A percentile compares a stretch with the other conserved stretches of the same genome.
These are phyloP conservation scores for Gymnocephalus cernua DNA, from an alignment of 2,113 vertebrate genomes.

Conservation along the genomic window DNA sequence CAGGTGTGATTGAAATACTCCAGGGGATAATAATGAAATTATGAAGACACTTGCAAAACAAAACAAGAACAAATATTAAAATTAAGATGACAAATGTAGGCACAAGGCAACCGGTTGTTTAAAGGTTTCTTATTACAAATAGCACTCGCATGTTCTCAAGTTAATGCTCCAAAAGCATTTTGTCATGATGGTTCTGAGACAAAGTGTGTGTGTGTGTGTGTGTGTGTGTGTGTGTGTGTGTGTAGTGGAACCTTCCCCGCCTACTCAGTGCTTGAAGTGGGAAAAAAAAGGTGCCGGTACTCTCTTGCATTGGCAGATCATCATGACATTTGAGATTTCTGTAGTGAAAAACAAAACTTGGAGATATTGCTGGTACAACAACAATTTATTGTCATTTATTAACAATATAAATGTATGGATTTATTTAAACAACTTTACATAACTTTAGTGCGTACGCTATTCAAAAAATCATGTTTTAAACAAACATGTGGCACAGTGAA, in stretches of 20 bases:
- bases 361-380: too few species aligned
- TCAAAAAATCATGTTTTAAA: too few species aligned
- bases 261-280: too few species aligned
- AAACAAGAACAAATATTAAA: conserved; percentile 9
- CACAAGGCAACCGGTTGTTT: neutral
- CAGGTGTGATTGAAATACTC: conserved; percentile 15
- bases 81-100: conserved; percentile 25
- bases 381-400: too few species aligned
- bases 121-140: neutral
- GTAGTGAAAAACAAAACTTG: too few species aligned
- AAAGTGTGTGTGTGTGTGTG: conserved; percentile 2
- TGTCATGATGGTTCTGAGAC: neutral
- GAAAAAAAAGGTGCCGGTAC: too few species aligned
- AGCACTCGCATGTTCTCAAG: neutral
- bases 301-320: too few species aligned
- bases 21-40: conserved; percentile 2
- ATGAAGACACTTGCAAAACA: neutral
- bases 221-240: conserved; percentile 21
- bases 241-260: neutral
- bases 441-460: too few species aligned
- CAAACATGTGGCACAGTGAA: too few species aligned
- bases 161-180: neutral
- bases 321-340: too few species aligned
- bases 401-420: too few species aligned
- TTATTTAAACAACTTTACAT: too few species aligned